Base-by-base conservation (phyloP, 2,113 vertebrate genomes). In the Ifrita kowaldi region DNA sequence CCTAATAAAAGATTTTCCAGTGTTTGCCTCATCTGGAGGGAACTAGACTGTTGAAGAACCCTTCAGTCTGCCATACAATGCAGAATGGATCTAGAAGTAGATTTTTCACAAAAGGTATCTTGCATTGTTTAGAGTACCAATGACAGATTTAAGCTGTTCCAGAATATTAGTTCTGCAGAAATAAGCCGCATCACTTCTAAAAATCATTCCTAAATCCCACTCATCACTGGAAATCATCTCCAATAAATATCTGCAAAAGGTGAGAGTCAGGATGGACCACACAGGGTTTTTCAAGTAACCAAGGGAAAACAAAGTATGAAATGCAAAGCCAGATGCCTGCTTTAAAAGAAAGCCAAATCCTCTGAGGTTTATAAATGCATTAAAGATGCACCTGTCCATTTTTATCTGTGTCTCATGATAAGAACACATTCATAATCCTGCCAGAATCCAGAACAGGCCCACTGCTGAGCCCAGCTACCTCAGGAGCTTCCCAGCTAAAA, bases 331-430 rank as follows among this genome's bases (percentile, higher is more conserved):
- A 94, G 85, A 85, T 56, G 62, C 49, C 65, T 56, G 49, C 65
- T 85, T 80, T 85, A 79, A 93, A 82, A 87, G 46, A 77, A 87
- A 91, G 35, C 46, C 2, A 3, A 89, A 87, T 62, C 82, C 70
- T 94, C 74, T 83, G 75, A 82, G 47, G 55, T 85, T 93, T 95
- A 50, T 62, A 93, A 95, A 83, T 64, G 57, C 46, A 78, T 47
- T 89, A 57, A 94, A 78, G 65, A 84, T 30, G 13, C 41, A 91
- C 33, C 53, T 91, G 57, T 35, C 41, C 81, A 21, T 79, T 93
- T 94, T 82, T 85, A 82, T 79, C 70, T 53, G 27, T 24, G n/a
- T 82, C 50, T 83, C 84, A 44, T 71, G 56, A 89, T 49, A 71
- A 56, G 60, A 91, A 89, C 9, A 5, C 32, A 83, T 56, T 83